Conservation (phyloP, 2,888 invertebrate species). For the Philereme vetulata region DNA sequence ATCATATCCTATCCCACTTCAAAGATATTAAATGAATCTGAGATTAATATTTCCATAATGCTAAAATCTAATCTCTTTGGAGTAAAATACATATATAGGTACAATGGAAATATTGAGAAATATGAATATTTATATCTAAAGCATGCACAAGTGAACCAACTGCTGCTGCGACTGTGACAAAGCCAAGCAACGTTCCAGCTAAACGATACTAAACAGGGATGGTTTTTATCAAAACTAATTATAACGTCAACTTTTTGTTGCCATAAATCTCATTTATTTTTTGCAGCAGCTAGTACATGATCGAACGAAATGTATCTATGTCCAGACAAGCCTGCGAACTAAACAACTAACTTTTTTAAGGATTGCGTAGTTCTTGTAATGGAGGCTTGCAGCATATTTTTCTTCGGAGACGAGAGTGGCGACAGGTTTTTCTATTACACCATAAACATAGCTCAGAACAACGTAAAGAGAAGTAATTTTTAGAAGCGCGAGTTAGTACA, state of each 20-base stretch:
- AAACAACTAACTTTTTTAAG: constrained; percentile 4
- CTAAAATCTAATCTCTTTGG: no score
- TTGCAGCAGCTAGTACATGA: constrained; percentile 46
- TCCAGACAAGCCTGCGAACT: constrained; percentile 6
- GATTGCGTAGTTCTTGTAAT: constrained; percentile 5
- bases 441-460: background rate
- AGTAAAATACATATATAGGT: no score
- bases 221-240: constrained; percentile 64
- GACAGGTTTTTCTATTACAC: constrained; percentile 11
- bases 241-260: constrained; percentile 71
- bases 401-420: background rate
- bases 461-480: background rate
- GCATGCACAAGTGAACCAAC: constrained; percentile 8
- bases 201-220: constrained; percentile 45
- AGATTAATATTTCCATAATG: no score
- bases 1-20: no score
- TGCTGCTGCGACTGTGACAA: constrained; percentile 10
- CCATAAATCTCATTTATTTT: constrained; percentile 73
- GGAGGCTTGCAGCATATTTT: constrained; percentile 12
- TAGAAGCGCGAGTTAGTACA: constrained; percentile 1
- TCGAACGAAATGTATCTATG: constrained; percentile 9
- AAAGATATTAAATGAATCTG: no score
- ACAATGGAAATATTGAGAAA: background rate
- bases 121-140: background rate
- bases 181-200: constrained; percentile 35